A percentile compares a stretch with the other conserved stretches of the same genome.
Evolutionary conservation across 2,888 invertebrate species (phyloP).

Genomic region (Dolomedes plantarius): DNA sequence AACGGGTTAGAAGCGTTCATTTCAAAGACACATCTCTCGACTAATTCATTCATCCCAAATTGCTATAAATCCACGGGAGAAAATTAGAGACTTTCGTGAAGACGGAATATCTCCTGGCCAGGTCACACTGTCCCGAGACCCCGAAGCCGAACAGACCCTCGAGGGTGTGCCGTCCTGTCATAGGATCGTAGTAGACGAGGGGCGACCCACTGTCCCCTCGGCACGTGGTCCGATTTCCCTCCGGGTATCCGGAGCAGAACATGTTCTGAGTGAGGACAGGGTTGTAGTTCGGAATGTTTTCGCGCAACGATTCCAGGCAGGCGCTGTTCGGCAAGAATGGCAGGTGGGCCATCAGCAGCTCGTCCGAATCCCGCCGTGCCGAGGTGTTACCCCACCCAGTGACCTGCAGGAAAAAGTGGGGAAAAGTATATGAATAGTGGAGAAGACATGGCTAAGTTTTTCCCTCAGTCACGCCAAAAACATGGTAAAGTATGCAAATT

Average conservation of each 20-base stretch:
- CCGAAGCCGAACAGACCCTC: slow-evolving; percentile 48
- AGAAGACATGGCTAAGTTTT: too few species aligned
- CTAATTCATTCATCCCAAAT: not conserved
- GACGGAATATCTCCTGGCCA: slow-evolving; percentile 21
- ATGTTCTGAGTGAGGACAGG: slow-evolving; percentile 12
- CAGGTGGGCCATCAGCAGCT: slow-evolving; percentile 60
- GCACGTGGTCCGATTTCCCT: slow-evolving; percentile 42
- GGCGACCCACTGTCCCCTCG: slow-evolving; percentile 59
- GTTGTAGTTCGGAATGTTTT: slow-evolving; percentile 6
- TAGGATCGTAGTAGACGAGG: slow-evolving; percentile 19
- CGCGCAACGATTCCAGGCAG: slow-evolving; percentile 60
- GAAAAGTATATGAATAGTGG: too few species aligned
- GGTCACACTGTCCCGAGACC: not conserved
- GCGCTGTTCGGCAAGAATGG: slow-evolving; percentile 58
- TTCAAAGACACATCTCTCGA: too few species aligned
- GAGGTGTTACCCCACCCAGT: slow-evolving; percentile 73
- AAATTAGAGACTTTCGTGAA: slow-evolving; percentile 9
- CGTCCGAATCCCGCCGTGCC: slow-evolving; percentile 22
- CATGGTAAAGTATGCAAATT: too few species aligned
- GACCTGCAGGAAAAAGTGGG: slow-evolving; percentile 30
- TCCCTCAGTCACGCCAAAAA: too few species aligned
- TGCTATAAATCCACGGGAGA: not conserved
- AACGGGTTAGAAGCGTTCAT: too few species aligned
- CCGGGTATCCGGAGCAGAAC: slow-evolving; percentile 62
- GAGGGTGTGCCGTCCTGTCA: not conserved